Percentiles rank a stretch among this genome's conserved stretches.
phyloP scores from a whole-genome alignment of 2,113 vertebrate genomes.

The Paramormyrops kingsleyae region DNA sequence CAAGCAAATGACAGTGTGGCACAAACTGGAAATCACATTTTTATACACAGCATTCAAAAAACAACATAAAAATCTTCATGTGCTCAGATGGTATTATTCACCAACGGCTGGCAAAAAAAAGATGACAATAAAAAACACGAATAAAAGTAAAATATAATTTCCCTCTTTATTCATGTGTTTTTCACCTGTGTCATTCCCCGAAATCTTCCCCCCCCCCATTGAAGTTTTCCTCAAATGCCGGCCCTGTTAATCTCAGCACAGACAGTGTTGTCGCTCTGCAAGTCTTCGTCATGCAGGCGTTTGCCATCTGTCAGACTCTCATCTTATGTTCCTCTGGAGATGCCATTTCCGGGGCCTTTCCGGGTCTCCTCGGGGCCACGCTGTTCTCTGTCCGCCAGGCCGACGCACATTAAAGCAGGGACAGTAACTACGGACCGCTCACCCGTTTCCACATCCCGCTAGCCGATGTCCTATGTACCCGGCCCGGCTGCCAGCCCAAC shows the following conservation, averaged over 20 bases:
- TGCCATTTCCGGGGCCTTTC: neutral
- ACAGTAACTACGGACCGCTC: conserved; percentile 16
- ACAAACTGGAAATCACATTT: neutral
- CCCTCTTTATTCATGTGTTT: neutral
- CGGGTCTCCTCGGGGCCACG: neutral
- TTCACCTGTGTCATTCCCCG: neutral
- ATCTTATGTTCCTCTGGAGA: neutral
- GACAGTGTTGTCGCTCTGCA: conserved; percentile 22
- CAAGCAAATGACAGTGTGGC: neutral
- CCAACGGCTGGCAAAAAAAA: neutral
- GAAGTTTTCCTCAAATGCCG: conserved; percentile 22
- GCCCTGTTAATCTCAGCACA: conserved; percentile 34
- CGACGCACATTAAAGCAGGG: neutral
- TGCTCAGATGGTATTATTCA: neutral
- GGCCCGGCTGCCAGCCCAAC: neutral
- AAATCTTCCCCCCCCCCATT: neutral
- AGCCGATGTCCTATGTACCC: conserved; percentile 58
- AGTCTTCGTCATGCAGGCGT: neutral
- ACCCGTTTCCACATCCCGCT: conserved; percentile 47
- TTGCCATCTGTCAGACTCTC: neutral
- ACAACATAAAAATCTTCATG: neutral
- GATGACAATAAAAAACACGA: neutral
- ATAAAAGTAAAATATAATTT: neutral
- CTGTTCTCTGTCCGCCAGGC: neutral
- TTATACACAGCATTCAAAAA: neutral